Percentiles rank a stretch among this genome's conserved stretches.
These are phyloP conservation scores for Mus musculus DNA, from an alignment of 2,113 vertebrate genomes.

Conservation along the genomic window DNA sequence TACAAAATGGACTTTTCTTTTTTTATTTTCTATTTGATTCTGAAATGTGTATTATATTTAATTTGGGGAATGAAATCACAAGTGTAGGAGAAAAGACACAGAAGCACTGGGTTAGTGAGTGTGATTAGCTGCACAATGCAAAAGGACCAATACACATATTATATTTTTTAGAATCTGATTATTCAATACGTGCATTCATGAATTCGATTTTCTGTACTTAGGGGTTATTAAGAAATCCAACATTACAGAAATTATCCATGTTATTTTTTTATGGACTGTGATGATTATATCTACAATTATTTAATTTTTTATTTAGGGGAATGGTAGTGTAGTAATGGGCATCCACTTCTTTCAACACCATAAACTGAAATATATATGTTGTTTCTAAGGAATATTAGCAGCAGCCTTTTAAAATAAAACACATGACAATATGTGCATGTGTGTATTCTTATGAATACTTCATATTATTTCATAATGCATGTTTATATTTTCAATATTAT, in stretches of 20 bases:
- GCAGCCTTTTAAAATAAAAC: neutral
- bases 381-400: neutral
- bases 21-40: neutral
- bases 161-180: neutral
- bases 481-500: neutral
- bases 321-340: neutral
- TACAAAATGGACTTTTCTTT: neutral
- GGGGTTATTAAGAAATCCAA: neutral
- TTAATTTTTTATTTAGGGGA: neutral
- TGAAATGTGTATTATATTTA: neutral
- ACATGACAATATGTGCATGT: neutral
- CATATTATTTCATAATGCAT: neutral
- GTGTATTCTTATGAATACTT: neutral
- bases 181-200: no score
- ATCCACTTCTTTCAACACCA: neutral
- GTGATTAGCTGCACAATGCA: no score
- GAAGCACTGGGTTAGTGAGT: neutral
- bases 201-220: no score
- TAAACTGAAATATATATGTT: neutral
- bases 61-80: neutral
- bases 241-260: neutral
- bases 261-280: neutral
- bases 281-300: neutral
- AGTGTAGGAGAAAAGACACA: neutral
- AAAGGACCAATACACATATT: neutral